Percentiles rank a stretch among this genome's conserved stretches.
Conservation (phyloP, 2,797 vertebrate species). For the Valencia hispanica region DNA sequence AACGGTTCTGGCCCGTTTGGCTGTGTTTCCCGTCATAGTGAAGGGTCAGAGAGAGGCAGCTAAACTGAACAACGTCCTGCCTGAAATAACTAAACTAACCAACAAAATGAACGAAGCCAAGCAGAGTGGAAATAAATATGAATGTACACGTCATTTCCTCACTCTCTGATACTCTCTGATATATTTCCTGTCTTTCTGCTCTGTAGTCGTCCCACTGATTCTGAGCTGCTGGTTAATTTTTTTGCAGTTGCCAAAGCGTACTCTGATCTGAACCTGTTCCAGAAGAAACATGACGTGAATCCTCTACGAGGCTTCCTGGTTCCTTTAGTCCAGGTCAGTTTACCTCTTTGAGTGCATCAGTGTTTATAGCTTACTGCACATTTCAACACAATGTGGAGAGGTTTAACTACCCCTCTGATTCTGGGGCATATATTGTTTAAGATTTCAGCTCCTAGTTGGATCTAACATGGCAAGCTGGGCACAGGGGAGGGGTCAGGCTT, state of each 20-base stretch:
- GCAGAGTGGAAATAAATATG: slow-evolving; percentile 84
- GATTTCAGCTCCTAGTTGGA: not conserved
- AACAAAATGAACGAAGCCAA: slow-evolving; percentile 86
- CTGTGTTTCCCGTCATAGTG: slow-evolving; percentile 88
- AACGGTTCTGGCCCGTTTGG: slow-evolving; percentile 84
- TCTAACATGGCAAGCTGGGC: not conserved
- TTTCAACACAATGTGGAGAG: not conserved
- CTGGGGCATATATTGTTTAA: not conserved
- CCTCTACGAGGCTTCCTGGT: slow-evolving; percentile 85
- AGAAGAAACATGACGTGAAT: slow-evolving; percentile 88
- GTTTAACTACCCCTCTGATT: not conserved
- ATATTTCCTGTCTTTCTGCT: not conserved
- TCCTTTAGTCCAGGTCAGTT: slow-evolving; percentile 87
- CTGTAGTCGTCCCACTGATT: not conserved
- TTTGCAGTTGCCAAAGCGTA: slow-evolving; percentile 85
- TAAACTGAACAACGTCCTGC: slow-evolving; percentile 89
- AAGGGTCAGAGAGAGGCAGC: slow-evolving; percentile 89
- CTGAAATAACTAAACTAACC: slow-evolving; percentile 84
- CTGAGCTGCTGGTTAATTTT: not conserved
- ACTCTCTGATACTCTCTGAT: not conserved
- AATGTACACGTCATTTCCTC: slow-evolving; percentile 74
- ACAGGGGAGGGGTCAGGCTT: not conserved
- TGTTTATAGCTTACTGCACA: not conserved
- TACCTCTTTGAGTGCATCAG: not conserved
- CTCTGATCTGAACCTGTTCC: slow-evolving; percentile 84